phyloP scores from a whole-genome alignment of 2,888 invertebrate species.

The Melieria omissa region DNA sequence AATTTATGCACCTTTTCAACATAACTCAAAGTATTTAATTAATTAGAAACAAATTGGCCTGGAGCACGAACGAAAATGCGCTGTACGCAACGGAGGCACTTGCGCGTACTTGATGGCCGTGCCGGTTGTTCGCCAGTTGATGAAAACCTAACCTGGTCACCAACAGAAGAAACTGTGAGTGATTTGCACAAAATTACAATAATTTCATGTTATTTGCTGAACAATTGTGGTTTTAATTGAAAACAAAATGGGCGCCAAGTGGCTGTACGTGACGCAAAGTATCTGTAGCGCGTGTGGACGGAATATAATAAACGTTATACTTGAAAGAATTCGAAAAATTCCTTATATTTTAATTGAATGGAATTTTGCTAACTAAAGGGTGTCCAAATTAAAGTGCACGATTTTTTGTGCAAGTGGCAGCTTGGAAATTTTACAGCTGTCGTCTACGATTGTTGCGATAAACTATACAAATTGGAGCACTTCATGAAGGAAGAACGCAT shows the following conservation, averaged over 20 bases:
- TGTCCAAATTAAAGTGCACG: no score
- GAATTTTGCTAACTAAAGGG: no score
- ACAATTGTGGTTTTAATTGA: neutral
- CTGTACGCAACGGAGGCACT: neutral
- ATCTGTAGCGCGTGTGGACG: no score
- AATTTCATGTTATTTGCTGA: conserved; percentile 1
- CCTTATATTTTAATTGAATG: no score
- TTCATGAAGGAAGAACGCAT: no score
- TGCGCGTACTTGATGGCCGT: neutral
- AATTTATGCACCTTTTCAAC: conserved; percentile 24
- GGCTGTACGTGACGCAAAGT: no score
- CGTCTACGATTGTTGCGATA: no score
- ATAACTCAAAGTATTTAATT: conserved; percentile 37
- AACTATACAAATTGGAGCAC: no score
- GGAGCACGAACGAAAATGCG: conserved; percentile 13
- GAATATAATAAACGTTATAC: no score
- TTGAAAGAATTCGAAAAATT: no score
- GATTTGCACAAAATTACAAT: conserved; percentile 3
- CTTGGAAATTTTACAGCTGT: no score
- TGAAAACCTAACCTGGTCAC: neutral
- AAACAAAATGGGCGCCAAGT: neutral
- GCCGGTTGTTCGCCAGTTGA: neutral
- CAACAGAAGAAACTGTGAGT: neutral
- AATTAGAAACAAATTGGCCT: conserved; percentile 32
- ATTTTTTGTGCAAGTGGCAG: no score